phyloP scores from a whole-genome alignment of 2,888 invertebrate species.

The Megastigmus dorsalis region DNA sequence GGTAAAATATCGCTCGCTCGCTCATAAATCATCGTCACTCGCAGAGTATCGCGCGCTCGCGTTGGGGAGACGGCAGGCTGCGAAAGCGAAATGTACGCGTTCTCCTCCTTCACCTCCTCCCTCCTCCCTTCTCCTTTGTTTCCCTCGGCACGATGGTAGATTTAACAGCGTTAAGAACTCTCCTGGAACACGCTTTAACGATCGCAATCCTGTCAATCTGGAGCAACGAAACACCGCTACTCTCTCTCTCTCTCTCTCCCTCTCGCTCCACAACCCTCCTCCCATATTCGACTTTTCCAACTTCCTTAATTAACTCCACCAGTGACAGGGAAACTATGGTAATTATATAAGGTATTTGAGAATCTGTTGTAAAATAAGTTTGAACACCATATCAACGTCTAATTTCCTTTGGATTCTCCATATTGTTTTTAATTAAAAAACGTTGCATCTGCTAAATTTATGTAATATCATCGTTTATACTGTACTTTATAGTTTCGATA shows the following conservation, averaged over 20 bases:
- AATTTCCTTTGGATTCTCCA: too few species aligned
- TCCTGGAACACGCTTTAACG: not conserved
- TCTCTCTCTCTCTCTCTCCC: too few species aligned
- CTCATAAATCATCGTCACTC: not conserved
- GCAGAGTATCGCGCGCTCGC: not conserved
- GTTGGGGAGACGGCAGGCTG: not conserved
- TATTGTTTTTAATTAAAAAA: too few species aligned
- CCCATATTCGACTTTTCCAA: not conserved
- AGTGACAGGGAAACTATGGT: not conserved
- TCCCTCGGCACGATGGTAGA: not conserved
- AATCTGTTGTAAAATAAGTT: too few species aligned
- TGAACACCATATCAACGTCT: too few species aligned
- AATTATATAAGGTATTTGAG: too few species aligned
- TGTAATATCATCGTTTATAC: too few species aligned
- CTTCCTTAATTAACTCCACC: slow-evolving; percentile 1
- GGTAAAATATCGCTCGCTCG: too few species aligned
- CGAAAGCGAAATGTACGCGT: not conserved
- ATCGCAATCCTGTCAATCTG: not conserved
- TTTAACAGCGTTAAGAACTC: slow-evolving; percentile 1
- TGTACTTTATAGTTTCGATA: too few species aligned
- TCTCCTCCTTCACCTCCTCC: too few species aligned
- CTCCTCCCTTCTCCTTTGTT: not conserved
- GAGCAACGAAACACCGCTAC: not conserved
- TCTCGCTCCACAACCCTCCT: too few species aligned
- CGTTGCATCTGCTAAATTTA: too few species aligned